A percentile compares a stretch with the other conserved stretches of the same genome.
phyloP scores from a whole-genome alignment of 2,113 vertebrate species.

The Gopherus flavomarginatus region DNA sequence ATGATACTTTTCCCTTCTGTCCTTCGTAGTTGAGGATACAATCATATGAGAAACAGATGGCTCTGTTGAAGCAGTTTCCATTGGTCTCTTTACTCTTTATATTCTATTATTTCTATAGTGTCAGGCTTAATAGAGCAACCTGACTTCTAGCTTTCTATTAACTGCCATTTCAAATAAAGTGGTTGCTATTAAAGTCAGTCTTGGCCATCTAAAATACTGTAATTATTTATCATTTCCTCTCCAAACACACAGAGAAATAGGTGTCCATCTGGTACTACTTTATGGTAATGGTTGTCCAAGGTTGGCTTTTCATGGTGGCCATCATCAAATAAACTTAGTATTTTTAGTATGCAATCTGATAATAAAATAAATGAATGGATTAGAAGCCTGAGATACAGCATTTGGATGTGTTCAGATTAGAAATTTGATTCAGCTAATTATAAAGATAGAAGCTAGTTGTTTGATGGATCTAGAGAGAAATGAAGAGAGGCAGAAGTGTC shows the following conservation, averaged over 20 bases:
- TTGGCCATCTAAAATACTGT: neutral
- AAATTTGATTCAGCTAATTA: neutral
- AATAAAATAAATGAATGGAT: neutral
- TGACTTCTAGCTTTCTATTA: rapidly evolving
- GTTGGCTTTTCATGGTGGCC: neutral
- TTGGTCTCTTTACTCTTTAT: no score
- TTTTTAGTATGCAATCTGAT: neutral
- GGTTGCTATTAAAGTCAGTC: neutral
- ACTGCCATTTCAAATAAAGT: neutral
- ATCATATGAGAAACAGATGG: neutral
- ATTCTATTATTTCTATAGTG: rapidly evolving
- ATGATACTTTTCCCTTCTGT: rapidly evolving
- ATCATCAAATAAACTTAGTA: neutral
- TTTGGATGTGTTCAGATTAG: neutral
- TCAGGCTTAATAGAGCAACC: neutral
- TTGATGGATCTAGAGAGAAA: neutral
- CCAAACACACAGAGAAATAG: neutral
- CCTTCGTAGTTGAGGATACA: neutral
- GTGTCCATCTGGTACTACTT: rapidly evolving
- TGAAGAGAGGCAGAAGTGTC: neutral
- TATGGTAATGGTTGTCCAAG: neutral
- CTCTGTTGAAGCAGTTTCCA: neutral
- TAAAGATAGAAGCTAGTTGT: neutral
- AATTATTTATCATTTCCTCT: neutral
- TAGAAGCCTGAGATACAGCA: neutral